Percentiles rank a stretch among this genome's conserved stretches.
Conservation (phyloP, 2,888 invertebrate species). For the Lasioglossum marginatum region DNA sequence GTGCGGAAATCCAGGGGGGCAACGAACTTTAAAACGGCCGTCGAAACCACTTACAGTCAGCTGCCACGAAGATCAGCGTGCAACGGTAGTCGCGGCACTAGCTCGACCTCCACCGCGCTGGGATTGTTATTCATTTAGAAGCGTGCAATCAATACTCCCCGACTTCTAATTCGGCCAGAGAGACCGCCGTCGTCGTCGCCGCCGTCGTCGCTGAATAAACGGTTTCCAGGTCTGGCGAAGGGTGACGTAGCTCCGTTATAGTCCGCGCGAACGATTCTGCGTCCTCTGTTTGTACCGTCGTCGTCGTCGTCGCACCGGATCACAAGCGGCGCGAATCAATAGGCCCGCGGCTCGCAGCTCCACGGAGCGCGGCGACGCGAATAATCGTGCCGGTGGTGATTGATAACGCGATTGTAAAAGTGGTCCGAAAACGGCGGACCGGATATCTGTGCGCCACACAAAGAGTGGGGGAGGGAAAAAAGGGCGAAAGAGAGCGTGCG, state of each 20-base stretch:
- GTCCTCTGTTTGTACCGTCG: not conserved
- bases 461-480: not conserved
- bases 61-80: slow-evolving; percentile 78
- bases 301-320: slow-evolving; percentile 46
- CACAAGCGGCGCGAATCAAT: slow-evolving; percentile 23
- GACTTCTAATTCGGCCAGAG: slow-evolving; percentile 59
- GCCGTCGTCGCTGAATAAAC: not conserved
- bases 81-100: slow-evolving; percentile 79
- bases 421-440: not conserved
- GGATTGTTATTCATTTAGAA: slow-evolving; percentile 82
- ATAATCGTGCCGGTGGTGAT: not conserved
- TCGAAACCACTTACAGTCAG: slow-evolving; percentile 80
- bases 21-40: slow-evolving; percentile 53
- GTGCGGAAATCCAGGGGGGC: slow-evolving; percentile 32
- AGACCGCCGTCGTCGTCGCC: slow-evolving; percentile 11
- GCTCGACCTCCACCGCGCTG: slow-evolving; percentile 80
- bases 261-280: not conserved
- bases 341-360: not conserved
- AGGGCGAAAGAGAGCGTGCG: slow-evolving; percentile 17
- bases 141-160: slow-evolving; percentile 65
- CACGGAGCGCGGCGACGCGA: not conserved
- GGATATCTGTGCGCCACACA: not conserved
- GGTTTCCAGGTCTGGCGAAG: slow-evolving; percentile 6
- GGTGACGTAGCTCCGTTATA: not conserved
- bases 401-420: not conserved